Evolutionary conservation across 1,140 invertebrate species (phyloP), one percentile per base, ranked within the genome.

Genomic region (Drosophila nikananu): DNA sequence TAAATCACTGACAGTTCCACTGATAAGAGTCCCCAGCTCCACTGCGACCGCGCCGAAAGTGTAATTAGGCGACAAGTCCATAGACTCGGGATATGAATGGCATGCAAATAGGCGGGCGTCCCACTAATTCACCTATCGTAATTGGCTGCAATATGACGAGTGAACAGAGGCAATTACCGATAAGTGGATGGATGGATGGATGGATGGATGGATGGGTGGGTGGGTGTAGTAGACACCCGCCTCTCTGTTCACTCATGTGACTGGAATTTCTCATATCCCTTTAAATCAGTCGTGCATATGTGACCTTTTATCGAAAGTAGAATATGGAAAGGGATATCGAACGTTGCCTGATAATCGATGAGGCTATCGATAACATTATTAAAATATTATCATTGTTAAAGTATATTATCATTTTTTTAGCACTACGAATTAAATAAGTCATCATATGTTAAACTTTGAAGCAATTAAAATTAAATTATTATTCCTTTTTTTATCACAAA

Each of bases 1-100:
- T 87, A 87, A 87, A 89, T 89, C 83, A 78, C 63, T 63, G 59
- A 68, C 48, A 72, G 67, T 30, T 60, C 23, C 25, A 8, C 52
- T n/a, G 67, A 73, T 73, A 61, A 73, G 30, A 23, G 52, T n/a
- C n/a, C 13, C 7, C 32, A 6, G 59, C 46, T 42, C 27, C 10
- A 4, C 19, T 5, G 25, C 35, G 19, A 19, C 41, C 41, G 9
- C 27, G 3, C 13, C 8, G 21, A 51, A 52, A 42, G 35, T 49
- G 27, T 73, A 73, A 73, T 73, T 73, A 73, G 55, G 57, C 27
- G 54, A 41, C 67, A 46, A 42, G 52, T 39, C 23, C 42, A 30
- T 10, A 48, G 44, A 49, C 13, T 54, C 55, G 44, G 44, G 54
- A 41, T 49, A 58, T 59, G 52, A 72, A 73, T 73, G 37, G 68